A percentile compares a stretch with the other conserved stretches of the same genome.
phyloP scores from a whole-genome alignment of 1,140 invertebrate genomes.

The Linepithema humile region DNA sequence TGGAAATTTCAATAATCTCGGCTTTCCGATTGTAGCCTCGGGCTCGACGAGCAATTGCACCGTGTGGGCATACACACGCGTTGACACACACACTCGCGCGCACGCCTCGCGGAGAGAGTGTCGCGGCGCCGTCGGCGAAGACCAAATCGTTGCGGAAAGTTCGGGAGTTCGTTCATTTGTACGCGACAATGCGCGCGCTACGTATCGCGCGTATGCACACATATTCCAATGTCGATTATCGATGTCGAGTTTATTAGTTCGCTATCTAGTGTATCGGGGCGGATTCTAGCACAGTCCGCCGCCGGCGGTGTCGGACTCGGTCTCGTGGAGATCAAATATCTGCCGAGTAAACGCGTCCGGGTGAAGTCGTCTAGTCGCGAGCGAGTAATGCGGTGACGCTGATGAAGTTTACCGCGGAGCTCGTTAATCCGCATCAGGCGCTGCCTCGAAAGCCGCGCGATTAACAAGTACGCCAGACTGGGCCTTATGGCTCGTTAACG shows the following conservation, averaged over 20 bases:
- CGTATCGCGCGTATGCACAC: not conserved
- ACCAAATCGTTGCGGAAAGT: constrained; percentile 48
- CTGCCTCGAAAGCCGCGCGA: constrained; percentile 39
- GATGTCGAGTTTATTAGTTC: constrained; percentile 65
- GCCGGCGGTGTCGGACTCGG: not conserved
- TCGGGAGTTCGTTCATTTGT: constrained; percentile 54
- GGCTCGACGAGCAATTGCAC: not conserved
- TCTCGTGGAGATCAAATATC: constrained; percentile 65
- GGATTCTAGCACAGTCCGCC: not conserved
- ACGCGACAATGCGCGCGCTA: not conserved
- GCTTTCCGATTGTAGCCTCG: not conserved
- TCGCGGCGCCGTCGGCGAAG: not conserved
- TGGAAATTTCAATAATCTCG: constrained; percentile 31
- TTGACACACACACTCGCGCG: not conserved
- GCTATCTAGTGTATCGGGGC: constrained; percentile 6
- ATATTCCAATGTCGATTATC: constrained; percentile 29
- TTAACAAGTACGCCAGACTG: constrained; percentile 39
- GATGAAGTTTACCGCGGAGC: constrained; percentile 63
- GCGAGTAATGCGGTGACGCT: constrained; percentile 31
- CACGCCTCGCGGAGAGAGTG: not conserved
- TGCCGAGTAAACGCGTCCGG: constrained; percentile 42
- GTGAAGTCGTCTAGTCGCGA: constrained; percentile 44
- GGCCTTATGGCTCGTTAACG: constrained; percentile 44
- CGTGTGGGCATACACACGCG: not conserved
- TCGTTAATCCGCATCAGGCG: constrained; percentile 57